Evolutionary conservation across 2,113 vertebrate species (phyloP), one percentile per base, ranked within the genome.

Genomic region (Xenopus borealis): DNA sequence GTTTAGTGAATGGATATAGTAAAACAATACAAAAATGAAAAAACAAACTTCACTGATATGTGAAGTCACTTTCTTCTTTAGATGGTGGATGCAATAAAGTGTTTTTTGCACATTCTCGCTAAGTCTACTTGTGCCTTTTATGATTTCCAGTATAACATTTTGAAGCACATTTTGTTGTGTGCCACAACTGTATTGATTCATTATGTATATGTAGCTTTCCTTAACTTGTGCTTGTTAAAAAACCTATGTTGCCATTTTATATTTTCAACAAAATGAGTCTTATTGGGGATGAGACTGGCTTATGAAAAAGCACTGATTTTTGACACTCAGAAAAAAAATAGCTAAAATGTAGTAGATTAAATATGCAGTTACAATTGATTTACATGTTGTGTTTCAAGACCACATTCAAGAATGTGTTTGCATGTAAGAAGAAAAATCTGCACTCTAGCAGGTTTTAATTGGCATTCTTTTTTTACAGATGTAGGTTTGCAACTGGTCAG

Each of bases 171-270:
- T 19, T 2, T n/a, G 10, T 85, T 84, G 85, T 87, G 81, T 86
- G 84, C 83, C 84, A 86, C 88, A 88, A 87, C 86, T 88, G 85
- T 89, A 88, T 80, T 84, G 81, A 85, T 81, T 80, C 82, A 67
- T 20, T 89, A 81, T 87, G 85, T 89, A 87, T 87, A 85, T 87
- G 83, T 82, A 84, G 84, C 79, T 78, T 86, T 84, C 79, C 79
- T 63, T 44, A 50, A 55, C 17, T n/a, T 55, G 47, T 55, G 53
- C 53, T n/a, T 55, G 16, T 55, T 55, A 55, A 55, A 55, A 55
- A 55, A 55, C 47, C 7, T n/a, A 9, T 55, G 2, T 55, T 27
- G 4, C 16, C 17, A 16, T 55, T 55, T 40, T 40, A 40, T 40
- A 40, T 40, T 6, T 40, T 55, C 3, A 55, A 16, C 4, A n/a